Evolutionary conservation across 2,113 vertebrate species (phyloP).

Genomic region (Parotia lawesii): DNA sequence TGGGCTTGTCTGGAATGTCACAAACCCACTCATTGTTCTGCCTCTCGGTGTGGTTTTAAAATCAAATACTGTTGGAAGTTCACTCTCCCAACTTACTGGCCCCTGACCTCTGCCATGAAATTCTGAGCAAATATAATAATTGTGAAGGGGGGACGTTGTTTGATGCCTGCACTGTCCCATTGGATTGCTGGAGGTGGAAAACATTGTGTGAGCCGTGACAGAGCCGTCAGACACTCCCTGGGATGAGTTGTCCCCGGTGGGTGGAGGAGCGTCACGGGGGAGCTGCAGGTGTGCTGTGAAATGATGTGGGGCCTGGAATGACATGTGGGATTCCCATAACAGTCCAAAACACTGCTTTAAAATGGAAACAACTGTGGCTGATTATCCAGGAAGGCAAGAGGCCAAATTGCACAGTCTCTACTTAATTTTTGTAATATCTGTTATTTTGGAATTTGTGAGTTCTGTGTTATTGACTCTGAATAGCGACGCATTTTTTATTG

Average conservation of each 20-base stretch:
- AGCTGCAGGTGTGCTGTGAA: background rate
- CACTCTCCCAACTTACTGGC: background rate
- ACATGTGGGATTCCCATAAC: background rate
- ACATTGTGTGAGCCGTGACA: rapidly evolving
- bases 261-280: background rate
- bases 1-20: conserved; percentile 19
- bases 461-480: background rate
- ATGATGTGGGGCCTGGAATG: background rate
- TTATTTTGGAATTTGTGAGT: conserved; percentile 1
- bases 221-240: background rate
- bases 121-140: background rate
- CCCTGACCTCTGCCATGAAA: background rate
- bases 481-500: background rate
- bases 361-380: background rate
- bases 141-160: background rate
- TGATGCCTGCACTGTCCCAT: background rate
- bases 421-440: background rate
- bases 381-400: background rate
- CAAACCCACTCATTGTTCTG: background rate
- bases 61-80: background rate
- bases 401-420: background rate
- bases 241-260: background rate
- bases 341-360: background rate
- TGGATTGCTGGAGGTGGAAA: background rate
- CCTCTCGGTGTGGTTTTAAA: background rate